Base-by-base conservation (phyloP, 1,140 invertebrate genomes). In the Dendrolimus punctatus region DNA sequence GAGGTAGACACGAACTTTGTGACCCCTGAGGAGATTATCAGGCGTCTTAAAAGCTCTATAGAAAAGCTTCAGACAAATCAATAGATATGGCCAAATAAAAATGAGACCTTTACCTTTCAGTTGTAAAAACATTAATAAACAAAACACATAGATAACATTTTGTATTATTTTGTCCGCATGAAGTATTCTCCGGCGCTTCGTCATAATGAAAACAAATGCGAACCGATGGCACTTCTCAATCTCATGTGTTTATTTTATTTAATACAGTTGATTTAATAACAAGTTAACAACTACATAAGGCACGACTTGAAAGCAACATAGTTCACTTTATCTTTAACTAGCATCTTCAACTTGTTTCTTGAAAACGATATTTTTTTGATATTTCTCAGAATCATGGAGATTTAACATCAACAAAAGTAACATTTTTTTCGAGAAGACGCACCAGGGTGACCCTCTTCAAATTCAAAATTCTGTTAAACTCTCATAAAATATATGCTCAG, bases 141-240 rank as follows among this genome's bases (percentile, higher is more conserved):
- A 83, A 66, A 84, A 86, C 47, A 81, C 64, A 61, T 81, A 53
- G 56, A 80, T 58, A 68, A 81, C 64, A 83, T 81, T 83, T 74
- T 79, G 80, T 66, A 84, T 81, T 64, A 86, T 84, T 83, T 86
- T 86, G 65, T 86, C 83, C 41, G 79, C 80, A 65, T 84, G 75
- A 61, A 86, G 72, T 54, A 86, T 86, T 73, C 83, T 80, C 70
- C 80, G 77, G 64, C 83, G 83, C 64, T 86, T 86, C 56, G 76
- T 83, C 83, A 84, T 86, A 81, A 83, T 84, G 80, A 80, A 78
- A 80, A 85, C 76, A 81, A 80, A 77, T 73, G 68, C 64, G 66
- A 51, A 60, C 46, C 50, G 53, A 55, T 61, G 51, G 44, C 23
- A 23, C 23, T 51, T 46, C 40, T 55, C 57, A 55, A 53, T 55